These are phyloP conservation scores for Anagyrus pseudococci DNA, from an alignment of 2,888 invertebrate species.

Conservation along the genomic window DNA sequence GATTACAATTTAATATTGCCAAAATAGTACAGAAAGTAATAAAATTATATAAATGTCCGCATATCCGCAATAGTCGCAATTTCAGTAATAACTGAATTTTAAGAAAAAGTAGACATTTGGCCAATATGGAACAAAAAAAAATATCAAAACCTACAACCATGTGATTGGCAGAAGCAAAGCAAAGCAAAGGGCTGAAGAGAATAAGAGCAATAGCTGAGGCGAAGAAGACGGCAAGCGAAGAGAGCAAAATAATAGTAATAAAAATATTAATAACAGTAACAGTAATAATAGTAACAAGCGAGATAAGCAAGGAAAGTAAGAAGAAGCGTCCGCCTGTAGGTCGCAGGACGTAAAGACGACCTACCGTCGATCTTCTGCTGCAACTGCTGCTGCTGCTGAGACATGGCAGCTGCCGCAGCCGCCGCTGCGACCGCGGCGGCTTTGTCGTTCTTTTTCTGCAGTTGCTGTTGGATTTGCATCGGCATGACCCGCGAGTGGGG, in stretches of 20 bases:
- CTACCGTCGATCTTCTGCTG: constrained; percentile 58
- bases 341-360: constrained; percentile 37
- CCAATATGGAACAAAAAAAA: too few species aligned
- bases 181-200: constrained; percentile 30
- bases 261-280: constrained; percentile 10
- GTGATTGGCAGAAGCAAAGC: constrained; percentile 39
- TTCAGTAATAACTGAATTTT: too few species aligned
- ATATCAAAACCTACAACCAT: too few species aligned
- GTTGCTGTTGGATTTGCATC: constrained; percentile 62
- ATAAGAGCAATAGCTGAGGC: too few species aligned
- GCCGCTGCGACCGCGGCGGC: constrained; percentile 68
- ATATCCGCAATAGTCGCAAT: too few species aligned
- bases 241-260: constrained; percentile 12
- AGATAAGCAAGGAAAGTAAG: constrained; percentile 2
- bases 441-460: constrained; percentile 67
- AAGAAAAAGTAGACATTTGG: too few species aligned
- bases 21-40: too few species aligned
- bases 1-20: too few species aligned
- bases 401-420: constrained; percentile 50
- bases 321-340: constrained; percentile 9
- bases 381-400: constrained; percentile 69
- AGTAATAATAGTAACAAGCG: not conserved
- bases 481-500: constrained; percentile 64
- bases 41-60: too few species aligned
- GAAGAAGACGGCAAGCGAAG: constrained; percentile 19